Evolutionary conservation across 2,888 invertebrate species (phyloP).

Genomic region (Stramonita haemastoma): DNA sequence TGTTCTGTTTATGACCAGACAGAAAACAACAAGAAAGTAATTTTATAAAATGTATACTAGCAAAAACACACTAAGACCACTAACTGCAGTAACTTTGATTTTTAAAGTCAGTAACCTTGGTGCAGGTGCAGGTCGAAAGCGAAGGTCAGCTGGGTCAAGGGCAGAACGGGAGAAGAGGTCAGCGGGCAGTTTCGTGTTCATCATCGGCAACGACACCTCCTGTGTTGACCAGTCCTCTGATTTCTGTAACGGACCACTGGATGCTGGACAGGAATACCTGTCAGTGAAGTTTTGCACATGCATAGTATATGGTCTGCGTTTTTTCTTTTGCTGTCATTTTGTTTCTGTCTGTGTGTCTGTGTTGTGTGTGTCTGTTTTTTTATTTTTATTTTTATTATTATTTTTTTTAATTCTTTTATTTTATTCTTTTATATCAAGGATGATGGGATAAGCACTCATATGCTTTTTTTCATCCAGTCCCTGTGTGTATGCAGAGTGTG

Average conservation of each 20-base stretch:
- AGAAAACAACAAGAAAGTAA: too few species aligned
- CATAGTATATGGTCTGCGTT: neutral
- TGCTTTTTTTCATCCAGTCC: too few species aligned
- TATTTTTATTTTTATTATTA: too few species aligned
- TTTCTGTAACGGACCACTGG: conserved; percentile 30
- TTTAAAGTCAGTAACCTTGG: too few species aligned
- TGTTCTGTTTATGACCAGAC: too few species aligned
- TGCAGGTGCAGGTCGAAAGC: neutral
- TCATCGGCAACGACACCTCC: conserved; percentile 10
- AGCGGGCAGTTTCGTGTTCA: neutral
- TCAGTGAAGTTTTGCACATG: neutral
- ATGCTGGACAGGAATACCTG: neutral
- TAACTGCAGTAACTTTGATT: too few species aligned
- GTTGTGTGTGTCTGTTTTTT: neutral
- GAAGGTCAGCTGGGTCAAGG: neutral
- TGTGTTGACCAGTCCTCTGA: neutral
- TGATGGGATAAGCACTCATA: too few species aligned
- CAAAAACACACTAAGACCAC: too few species aligned
- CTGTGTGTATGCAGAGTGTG: neutral
- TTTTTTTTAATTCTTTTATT: too few species aligned
- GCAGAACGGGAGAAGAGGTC: neutral
- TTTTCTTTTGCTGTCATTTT: too few species aligned
- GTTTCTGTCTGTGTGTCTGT: neutral
- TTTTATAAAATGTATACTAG: too few species aligned
- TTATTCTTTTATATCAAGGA: too few species aligned